phyloP scores from a whole-genome alignment of 2,888 invertebrate species.

The Eledona agricola region DNA sequence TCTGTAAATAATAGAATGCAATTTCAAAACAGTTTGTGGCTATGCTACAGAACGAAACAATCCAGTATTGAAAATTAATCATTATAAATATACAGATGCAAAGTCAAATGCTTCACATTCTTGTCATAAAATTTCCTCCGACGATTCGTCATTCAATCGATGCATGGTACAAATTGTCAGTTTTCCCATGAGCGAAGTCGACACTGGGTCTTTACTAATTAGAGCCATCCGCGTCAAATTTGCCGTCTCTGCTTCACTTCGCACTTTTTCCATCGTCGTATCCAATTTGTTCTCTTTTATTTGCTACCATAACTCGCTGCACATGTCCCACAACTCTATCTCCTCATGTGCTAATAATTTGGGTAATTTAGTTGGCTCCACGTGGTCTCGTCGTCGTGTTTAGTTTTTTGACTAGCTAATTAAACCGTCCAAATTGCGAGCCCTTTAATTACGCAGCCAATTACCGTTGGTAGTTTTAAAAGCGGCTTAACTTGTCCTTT shows the following conservation, averaged over 20 bases:
- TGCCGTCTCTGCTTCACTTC: constrained; percentile 5
- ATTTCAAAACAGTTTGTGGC: no score
- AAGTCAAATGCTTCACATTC: no score
- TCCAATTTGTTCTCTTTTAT: constrained; percentile 24
- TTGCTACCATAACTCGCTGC: constrained; percentile 16
- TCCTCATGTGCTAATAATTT: constrained; percentile 23
- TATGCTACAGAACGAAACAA: no score
- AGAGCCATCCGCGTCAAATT: constrained; percentile 15
- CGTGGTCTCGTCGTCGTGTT: constrained; percentile 28
- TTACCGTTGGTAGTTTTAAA: constrained; percentile 54
- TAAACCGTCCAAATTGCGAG: constrained; percentile 56
- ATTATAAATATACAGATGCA: no score
- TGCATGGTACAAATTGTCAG: no score
- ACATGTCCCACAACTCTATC: constrained; percentile 23
- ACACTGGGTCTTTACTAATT: constrained; percentile 9
- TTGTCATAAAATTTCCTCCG: no score
- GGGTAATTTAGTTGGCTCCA: not conserved
- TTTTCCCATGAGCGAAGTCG: no score
- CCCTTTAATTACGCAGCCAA: constrained; percentile 55
- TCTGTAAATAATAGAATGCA: no score
- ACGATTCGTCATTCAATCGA: no score
- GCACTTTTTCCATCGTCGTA: constrained; percentile 11
- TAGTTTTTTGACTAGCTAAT: constrained; percentile 44
- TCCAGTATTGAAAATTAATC: no score
- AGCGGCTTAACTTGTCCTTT: constrained; percentile 54